Conservation (phyloP, 1,140 invertebrate species). For the Zophobas morio region DNA sequence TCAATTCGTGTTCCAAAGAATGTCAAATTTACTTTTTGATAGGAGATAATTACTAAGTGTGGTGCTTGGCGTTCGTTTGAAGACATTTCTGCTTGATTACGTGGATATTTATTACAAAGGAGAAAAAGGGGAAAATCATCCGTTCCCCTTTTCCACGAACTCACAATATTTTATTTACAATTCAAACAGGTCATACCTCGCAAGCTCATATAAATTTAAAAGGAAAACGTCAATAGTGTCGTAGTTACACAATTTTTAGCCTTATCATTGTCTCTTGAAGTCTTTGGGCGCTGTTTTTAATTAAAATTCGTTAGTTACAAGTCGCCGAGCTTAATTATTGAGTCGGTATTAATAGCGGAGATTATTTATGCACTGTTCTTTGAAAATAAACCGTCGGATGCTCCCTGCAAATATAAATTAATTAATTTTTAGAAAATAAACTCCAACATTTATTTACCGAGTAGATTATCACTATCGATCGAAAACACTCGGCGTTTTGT, state of each 20-base stretch:
- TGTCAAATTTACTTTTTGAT: slow-evolving; percentile 42
- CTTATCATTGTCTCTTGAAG: slow-evolving; percentile 10
- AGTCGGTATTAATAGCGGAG: too few relatives aligned
- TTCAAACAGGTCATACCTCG: slow-evolving; percentile 26
- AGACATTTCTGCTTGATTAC: slow-evolving; percentile 23
- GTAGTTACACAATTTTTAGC: slow-evolving; percentile 21
- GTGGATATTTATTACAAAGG: slow-evolving; percentile 29
- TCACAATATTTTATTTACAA: slow-evolving; percentile 37
- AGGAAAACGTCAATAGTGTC: slow-evolving; percentile 21
- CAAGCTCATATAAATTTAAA: slow-evolving; percentile 30
- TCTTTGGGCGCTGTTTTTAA: not conserved
- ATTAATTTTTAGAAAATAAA: too few relatives aligned
- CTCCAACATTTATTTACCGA: too few relatives aligned
- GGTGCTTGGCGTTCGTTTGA: slow-evolving; percentile 7
- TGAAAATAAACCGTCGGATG: not conserved
- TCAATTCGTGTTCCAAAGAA: slow-evolving; percentile 34
- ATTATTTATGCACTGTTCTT: not conserved
- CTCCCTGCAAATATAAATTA: too few relatives aligned
- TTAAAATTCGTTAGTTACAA: not conserved
- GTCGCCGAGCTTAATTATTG: too few relatives aligned
- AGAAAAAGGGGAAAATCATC: slow-evolving; percentile 19
- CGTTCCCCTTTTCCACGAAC: slow-evolving; percentile 34
- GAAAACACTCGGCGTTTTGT: too few relatives aligned
- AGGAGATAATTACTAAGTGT: slow-evolving; percentile 28
- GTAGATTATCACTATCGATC: too few relatives aligned